phyloP scores from a whole-genome alignment of 2,888 invertebrate species.

The Torymus texanus region DNA sequence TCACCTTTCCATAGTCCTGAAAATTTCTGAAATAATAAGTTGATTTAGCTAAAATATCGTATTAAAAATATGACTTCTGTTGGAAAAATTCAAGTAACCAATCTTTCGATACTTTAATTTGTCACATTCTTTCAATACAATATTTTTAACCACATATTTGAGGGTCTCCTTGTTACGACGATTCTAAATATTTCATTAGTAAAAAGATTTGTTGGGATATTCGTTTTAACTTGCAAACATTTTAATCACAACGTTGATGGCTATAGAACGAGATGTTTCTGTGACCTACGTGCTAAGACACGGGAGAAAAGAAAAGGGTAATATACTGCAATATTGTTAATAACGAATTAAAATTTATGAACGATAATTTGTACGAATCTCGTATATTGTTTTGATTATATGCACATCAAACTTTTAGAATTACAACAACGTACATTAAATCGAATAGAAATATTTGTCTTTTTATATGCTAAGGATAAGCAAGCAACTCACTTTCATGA shows the following conservation, averaged over 20 bases:
- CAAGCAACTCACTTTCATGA: conserved; percentile 50
- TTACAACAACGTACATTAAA: conserved; percentile 28
- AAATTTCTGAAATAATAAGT: conserved; percentile 58
- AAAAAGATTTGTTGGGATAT: not conserved
- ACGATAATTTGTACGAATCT: conserved; percentile 8
- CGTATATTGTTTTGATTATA: conserved; percentile 7
- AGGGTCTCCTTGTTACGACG: conserved; percentile 7
- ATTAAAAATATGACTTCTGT: conserved; percentile 12
- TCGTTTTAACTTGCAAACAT: conserved; percentile 14
- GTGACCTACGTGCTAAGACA: conserved; percentile 9
- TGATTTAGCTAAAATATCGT: conserved; percentile 8
- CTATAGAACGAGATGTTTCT: not conserved
- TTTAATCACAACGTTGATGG: conserved; percentile 4
- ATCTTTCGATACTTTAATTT: too few relatives aligned
- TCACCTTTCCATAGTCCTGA: conserved; percentile 51
- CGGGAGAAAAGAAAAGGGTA: conserved; percentile 8
- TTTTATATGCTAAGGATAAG: conserved; percentile 47
- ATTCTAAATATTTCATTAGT: conserved; percentile 34
- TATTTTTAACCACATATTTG: conserved; percentile 24
- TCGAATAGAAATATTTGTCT: conserved; percentile 27
- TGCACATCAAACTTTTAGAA: conserved; percentile 34
- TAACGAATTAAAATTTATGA: conserved; percentile 16
- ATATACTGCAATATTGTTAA: conserved; percentile 5
- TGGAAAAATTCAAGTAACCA: too few relatives aligned
- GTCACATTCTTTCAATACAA: conserved; percentile 12